These are phyloP conservation scores for Hemiscyllium ocellatum DNA, from an alignment of 2,113 vertebrate genomes.

Conservation along the genomic window DNA sequence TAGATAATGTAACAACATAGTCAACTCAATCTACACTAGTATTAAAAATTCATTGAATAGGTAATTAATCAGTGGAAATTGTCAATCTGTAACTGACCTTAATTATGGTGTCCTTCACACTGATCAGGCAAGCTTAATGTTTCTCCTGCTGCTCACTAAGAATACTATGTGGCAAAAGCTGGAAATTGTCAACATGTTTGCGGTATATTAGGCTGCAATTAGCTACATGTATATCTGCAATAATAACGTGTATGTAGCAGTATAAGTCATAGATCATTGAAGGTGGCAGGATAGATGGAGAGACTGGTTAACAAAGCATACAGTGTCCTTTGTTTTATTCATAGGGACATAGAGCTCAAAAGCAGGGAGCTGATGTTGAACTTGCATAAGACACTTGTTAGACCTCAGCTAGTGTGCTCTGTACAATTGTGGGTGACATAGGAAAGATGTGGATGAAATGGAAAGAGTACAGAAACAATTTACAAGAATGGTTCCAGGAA, in stretches of 20 bases:
- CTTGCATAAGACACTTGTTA: too few species aligned
- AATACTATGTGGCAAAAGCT: not conserved
- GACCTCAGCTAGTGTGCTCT: too few species aligned
- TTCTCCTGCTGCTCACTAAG: not conserved
- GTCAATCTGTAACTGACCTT: not conserved
- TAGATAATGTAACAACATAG: not conserved
- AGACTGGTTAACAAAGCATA: too few species aligned
- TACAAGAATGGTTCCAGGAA: too few species aligned
- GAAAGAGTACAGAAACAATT: too few species aligned
- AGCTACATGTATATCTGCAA: not conserved
- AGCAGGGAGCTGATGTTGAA: too few species aligned
- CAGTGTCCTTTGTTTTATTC: too few species aligned
- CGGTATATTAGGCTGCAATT: not conserved
- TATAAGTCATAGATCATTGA: too few species aligned
- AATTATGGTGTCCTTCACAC: not conserved
- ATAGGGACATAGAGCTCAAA: too few species aligned
- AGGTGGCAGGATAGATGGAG: too few species aligned
- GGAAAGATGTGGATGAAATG: too few species aligned
- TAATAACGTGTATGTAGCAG: not conserved
- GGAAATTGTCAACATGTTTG: not conserved
- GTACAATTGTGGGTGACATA: too few species aligned
- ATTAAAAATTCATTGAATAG: not conserved
- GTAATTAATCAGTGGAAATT: not conserved
- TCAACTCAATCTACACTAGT: not conserved
- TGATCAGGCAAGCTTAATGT: not conserved